phyloP scores from a whole-genome alignment of 1,140 invertebrate species.

The Chironomus striatipennis region DNA sequence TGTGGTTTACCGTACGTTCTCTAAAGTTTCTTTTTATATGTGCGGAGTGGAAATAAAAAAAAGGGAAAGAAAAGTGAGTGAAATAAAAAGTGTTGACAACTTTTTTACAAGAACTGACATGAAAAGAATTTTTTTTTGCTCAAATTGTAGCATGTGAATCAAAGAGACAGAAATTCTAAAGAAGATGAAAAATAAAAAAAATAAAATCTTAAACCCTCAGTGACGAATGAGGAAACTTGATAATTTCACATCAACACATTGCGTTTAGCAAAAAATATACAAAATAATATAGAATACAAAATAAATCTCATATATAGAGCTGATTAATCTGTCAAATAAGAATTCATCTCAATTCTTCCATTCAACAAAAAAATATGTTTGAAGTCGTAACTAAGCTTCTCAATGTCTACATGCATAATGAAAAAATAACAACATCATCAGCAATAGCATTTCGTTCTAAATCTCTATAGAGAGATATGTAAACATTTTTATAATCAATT shows the following conservation, averaged over 20 bases:
- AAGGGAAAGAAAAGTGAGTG: background rate
- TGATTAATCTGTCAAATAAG: conserved; percentile 3
- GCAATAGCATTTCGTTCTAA: background rate
- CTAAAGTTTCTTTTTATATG: background rate
- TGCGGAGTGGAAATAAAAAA: background rate
- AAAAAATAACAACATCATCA: too few species aligned
- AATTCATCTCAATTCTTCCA: background rate
- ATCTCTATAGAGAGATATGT: background rate
- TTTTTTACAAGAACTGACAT: background rate
- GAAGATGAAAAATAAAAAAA: too few species aligned
- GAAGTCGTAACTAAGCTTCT: background rate
- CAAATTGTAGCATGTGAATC: background rate
- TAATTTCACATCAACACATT: background rate
- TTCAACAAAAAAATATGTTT: background rate
- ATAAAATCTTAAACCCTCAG: background rate
- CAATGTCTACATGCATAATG: too few species aligned
- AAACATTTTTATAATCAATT: conserved; percentile 15
- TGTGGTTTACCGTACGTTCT: too few species aligned
- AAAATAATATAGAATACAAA: too few species aligned
- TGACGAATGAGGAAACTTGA: conserved; percentile 7
- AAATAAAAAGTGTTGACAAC: background rate
- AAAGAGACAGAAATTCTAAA: background rate
- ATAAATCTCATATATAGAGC: background rate
- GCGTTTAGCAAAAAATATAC: conserved; percentile 4
- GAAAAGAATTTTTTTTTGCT: background rate